phyloP scores from a whole-genome alignment of 2,888 invertebrate genomes.

The Machimus atricapillus region DNA sequence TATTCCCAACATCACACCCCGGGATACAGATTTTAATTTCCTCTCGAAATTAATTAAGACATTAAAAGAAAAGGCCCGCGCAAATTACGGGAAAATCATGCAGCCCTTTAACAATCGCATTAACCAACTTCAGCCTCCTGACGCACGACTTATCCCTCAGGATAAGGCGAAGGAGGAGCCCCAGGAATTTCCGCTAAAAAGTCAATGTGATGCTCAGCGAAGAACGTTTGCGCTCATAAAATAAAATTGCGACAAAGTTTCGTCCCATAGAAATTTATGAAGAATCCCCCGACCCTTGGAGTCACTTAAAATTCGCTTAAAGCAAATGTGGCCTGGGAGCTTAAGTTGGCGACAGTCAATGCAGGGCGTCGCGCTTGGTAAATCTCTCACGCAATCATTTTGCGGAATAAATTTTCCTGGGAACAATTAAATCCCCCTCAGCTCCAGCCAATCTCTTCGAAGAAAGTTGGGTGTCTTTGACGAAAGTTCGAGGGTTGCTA shows the following conservation, averaged over 20 bases:
- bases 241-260: constrained; percentile 20
- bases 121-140: neutral
- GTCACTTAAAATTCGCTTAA: constrained; percentile 16
- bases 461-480: neutral
- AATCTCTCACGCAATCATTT: constrained; percentile 43
- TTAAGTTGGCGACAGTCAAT: neutral
- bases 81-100: neutral
- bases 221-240: neutral
- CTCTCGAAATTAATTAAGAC: constrained; percentile 2
- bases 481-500: neutral
- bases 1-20: neutral
- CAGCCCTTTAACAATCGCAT: neutral
- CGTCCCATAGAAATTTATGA: neutral
- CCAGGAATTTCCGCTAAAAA: neutral
- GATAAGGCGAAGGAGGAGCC: neutral
- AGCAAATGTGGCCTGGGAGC: neutral
- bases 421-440: constrained; percentile 41
- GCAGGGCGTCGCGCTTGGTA: constrained; percentile 21
- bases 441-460: neutral
- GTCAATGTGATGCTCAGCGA: neutral
- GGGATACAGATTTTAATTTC: neutral
- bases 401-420: constrained; percentile 38
- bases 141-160: neutral
- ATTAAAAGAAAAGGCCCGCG: neutral
- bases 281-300: neutral